A percentile compares a stretch with the other conserved stretches of the same genome.
Conservation (phyloP, 30 jellyfish, hydroid and myxozoan genomes). For the Aurelia aurita region DNA sequence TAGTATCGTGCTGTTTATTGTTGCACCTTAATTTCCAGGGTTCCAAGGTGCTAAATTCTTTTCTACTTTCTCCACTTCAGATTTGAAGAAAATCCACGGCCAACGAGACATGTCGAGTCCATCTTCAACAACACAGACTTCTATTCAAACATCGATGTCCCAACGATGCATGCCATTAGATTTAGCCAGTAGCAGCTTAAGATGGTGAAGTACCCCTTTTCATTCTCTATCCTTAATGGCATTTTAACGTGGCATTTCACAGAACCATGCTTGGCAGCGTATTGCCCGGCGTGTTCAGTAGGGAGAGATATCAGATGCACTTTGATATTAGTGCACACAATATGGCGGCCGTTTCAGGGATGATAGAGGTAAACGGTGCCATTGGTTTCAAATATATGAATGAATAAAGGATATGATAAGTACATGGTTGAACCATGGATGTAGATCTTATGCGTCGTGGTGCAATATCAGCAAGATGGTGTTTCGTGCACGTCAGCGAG, state of each 20-base stretch:
- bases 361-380: neutral
- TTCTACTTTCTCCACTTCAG: neutral
- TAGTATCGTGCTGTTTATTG: too few species aligned
- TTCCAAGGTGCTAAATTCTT: too few species aligned
- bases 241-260: too few species aligned
- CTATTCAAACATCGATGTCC: conserved; percentile 30
- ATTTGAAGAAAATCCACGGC: conserved; percentile 66
- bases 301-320: too few species aligned
- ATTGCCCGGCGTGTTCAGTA: too few species aligned
- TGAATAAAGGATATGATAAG: too few species aligned
- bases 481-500: too few species aligned
- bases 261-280: too few species aligned
- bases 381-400: neutral
- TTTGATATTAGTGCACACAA: neutral
- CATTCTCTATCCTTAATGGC: neutral
- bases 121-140: conserved; percentile 31
- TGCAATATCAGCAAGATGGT: too few species aligned
- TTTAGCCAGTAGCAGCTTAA: conserved; percentile 88
- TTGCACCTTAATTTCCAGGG: too few species aligned
- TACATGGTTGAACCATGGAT: too few species aligned
- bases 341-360: neutral
- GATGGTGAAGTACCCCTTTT: conserved; percentile 76
- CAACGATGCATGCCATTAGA: conserved; percentile 74
- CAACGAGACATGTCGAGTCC: conserved; percentile 61
- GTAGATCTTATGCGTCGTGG: too few species aligned